phyloP scores from a whole-genome alignment of 2,797 vertebrate species.

The Onychomys arenicola region DNA sequence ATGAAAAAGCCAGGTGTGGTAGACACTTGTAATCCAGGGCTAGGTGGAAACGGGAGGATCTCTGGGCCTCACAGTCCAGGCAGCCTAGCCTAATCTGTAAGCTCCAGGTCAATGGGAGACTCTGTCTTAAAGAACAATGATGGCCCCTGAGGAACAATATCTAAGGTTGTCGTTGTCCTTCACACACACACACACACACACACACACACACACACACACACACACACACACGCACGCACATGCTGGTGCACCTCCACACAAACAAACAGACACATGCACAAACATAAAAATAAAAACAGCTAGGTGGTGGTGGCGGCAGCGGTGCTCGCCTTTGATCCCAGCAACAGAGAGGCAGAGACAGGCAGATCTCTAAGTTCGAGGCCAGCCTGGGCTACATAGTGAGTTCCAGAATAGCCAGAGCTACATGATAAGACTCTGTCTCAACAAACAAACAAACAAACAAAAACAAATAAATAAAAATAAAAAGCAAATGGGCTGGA shows the following conservation, averaged over 20 bases:
- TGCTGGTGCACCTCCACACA: neutral
- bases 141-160: neutral
- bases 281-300: neutral
- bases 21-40: neutral
- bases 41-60: neutral
- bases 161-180: neutral
- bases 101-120: neutral
- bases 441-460: neutral
- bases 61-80: neutral
- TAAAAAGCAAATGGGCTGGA: neutral
- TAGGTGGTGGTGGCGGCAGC: neutral
- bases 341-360: neutral
- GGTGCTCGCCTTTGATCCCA: neutral
- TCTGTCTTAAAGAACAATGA: neutral
- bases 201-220: neutral
- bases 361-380: neutral
- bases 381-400: neutral
- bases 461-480: neutral
- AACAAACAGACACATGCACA: neutral
- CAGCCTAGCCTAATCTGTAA: neutral
- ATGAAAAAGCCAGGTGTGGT: neutral
- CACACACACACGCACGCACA: neutral
- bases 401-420: neutral
- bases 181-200: neutral
- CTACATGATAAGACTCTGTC: neutral